Conservation (phyloP, 64 coral and sea anemone genomes). For the Acropora tenuis region DNA sequence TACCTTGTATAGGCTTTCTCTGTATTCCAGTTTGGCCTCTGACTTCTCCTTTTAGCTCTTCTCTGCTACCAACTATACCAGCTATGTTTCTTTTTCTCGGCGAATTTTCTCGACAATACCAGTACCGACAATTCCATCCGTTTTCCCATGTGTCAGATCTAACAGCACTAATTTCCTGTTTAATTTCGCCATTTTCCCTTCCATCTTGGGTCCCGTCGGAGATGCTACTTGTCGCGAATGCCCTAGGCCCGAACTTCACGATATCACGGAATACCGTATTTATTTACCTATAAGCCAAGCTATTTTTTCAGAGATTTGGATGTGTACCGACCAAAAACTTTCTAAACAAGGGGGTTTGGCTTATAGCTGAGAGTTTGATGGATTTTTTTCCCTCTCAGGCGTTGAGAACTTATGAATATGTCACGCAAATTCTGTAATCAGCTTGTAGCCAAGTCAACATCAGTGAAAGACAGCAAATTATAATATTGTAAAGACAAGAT, state of each 20-base stretch:
- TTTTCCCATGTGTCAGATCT: neutral
- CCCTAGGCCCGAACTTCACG: too few species aligned
- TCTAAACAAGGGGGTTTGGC: neutral
- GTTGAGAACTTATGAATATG: neutral
- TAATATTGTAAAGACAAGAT: neutral
- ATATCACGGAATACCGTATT: too few species aligned
- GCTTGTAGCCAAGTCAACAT: constrained; percentile 43
- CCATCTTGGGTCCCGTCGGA: neutral
- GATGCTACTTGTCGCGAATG: neutral
- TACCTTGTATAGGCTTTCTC: neutral
- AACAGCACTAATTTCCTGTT: neutral
- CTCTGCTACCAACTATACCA: neutral
- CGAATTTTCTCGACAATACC: constrained; percentile 6
- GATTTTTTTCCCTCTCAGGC: neutral
- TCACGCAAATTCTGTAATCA: constrained; percentile 6
- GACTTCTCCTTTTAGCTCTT: neutral
- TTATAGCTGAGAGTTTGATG: neutral
- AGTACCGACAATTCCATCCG: neutral
- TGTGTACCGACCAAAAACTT: neutral
- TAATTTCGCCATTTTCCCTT: neutral
- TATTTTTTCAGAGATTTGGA: neutral
- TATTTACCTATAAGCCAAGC: too few species aligned
- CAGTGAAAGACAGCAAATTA: neutral
- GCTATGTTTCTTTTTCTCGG: neutral
- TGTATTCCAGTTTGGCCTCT: neutral